Evolutionary conservation across 1,140 invertebrate species (phyloP).

Genomic region (Drosophila neocordata): DNA sequence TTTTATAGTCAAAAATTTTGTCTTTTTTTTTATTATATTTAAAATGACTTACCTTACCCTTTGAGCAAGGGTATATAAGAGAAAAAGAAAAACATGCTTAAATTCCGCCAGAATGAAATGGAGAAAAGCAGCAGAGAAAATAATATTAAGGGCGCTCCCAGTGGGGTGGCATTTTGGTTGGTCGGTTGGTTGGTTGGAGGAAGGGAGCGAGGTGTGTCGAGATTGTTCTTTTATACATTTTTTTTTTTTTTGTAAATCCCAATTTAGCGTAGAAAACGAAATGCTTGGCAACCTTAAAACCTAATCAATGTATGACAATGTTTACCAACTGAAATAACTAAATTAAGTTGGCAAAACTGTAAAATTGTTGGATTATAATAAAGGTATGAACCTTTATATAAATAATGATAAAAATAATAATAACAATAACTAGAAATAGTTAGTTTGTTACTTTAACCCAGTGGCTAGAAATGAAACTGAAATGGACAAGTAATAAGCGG

Average conservation of each 20-base stretch:
- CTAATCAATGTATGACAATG: constrained; percentile 9
- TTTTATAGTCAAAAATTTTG: too few relatives aligned
- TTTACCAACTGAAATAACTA: constrained; percentile 5
- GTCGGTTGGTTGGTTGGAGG: too few relatives aligned
- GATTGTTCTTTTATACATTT: background rate
- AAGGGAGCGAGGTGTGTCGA: background rate
- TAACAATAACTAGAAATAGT: background rate
- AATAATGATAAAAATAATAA: background rate
- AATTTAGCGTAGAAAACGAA: background rate
- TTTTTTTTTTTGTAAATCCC: background rate
- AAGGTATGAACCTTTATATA: too few relatives aligned
- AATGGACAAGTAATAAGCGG: constrained; percentile 10
- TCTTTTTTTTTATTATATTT: too few relatives aligned
- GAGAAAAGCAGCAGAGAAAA: constrained; percentile 3
- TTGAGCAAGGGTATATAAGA: background rate
- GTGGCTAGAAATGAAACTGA: background rate
- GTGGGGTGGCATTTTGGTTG: background rate
- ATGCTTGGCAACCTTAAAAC: background rate
- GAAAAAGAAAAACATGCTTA: background rate
- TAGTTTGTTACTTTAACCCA: background rate
- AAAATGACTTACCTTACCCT: too few relatives aligned
- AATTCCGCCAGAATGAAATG: background rate
- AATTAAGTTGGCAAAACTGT: background rate
- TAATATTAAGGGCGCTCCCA: background rate
- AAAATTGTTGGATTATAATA: background rate